Conservation (phyloP, 2,113 vertebrate species). For the Nibea coibor region DNA sequence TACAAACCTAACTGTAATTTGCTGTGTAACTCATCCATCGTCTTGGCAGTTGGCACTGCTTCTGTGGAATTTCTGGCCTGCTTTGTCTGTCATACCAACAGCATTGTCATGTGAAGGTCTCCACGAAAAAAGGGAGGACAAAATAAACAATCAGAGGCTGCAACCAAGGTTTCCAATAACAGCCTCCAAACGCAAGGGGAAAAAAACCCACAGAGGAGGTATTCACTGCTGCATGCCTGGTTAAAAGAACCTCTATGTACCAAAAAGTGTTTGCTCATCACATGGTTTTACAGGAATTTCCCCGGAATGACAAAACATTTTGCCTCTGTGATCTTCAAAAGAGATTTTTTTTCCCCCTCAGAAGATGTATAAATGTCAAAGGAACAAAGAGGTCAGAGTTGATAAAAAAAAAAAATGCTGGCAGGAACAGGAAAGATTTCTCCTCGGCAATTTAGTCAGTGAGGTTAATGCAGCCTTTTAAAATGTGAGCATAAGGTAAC, state of each 20-base stretch:
- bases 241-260: constrained; percentile 62
- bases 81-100: constrained; percentile 56
- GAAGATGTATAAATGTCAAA: constrained; percentile 10
- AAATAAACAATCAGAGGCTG: constrained; percentile 66
- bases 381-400: constrained; percentile 9
- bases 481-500: constrained; percentile 65
- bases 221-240: constrained; percentile 48
- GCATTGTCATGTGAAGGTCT: constrained; percentile 71
- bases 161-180: constrained; percentile 74
- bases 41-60: constrained; percentile 44
- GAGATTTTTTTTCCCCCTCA: background rate
- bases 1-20: constrained; percentile 14
- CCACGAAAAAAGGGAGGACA: constrained; percentile 60
- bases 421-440: constrained; percentile 5
- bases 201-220: constrained; percentile 46
- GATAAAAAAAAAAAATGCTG: background rate
- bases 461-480: constrained; percentile 40
- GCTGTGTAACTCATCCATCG: constrained; percentile 20
- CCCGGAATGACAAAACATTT: constrained; percentile 42
- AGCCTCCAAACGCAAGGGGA: constrained; percentile 36
- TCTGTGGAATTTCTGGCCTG: constrained; percentile 57
- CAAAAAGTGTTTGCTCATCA: constrained; percentile 65
- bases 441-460: constrained; percentile 3
- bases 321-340: constrained; percentile 37
- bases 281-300: constrained; percentile 63